Evolutionary conservation across 2,888 invertebrate genomes (phyloP), one percentile per base, ranked within the genome.

Genomic region (Esperia sulphurella): DNA sequence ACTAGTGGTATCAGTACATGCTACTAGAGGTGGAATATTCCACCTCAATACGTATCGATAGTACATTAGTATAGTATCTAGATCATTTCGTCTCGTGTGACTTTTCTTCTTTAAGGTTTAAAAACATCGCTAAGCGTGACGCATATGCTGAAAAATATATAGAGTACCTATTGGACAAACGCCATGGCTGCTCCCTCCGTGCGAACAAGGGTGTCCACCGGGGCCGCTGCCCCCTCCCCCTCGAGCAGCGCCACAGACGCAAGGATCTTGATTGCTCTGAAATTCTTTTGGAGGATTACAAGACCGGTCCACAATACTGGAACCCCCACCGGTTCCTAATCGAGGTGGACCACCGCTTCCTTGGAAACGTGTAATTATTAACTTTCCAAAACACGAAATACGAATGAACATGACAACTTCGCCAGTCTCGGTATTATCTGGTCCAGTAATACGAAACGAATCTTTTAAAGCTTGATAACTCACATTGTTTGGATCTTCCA

Each of bases 321-420:
- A 61, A 31, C 61, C 67, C 44, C 68, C 66, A 45, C 68, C 67
- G 12, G 68, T 55, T 30, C 75, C 72, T 41, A 83, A 48, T 43
- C 59, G 72, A 0, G 79, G 75, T 14, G 75, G 73, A n/a, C 70
- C 70, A 43, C 75, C 65, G 14, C 68, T 65, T 14, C 85, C 86
- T 75, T 93, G 92, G 66, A 94, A 94, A 63, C 91, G 92, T 0
- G 94, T 94, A 9, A 93, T 90, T 28, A 94, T 93, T 49, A 91
- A 66, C 61, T 91, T 91, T 1, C 94, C 94, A 59, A 93, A 93
- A 61, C 93, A 93, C 7, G 93, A 92, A 68, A 92, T 91, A 8
- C 94, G 81, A 41, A 93, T 76, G 72, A 92, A 93, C 65, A 93
- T 90, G 0, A 88, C 72, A 9, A 93, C 89, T 55, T 91, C 90